Evolutionary conservation across 2,797 vertebrate genomes (phyloP).

Genomic region (Cuculus canorus): DNA sequence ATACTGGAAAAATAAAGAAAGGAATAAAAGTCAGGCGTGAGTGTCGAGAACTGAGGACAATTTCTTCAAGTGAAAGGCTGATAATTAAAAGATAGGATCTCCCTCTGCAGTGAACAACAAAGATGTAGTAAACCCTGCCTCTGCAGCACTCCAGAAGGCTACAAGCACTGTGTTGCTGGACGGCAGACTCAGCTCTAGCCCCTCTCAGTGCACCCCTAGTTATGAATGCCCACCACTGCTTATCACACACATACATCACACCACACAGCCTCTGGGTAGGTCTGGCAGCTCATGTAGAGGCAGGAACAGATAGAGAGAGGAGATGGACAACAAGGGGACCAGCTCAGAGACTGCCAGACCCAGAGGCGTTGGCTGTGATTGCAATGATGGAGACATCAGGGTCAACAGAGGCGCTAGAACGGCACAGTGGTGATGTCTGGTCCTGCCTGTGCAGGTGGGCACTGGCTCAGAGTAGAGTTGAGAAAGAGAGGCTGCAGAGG

Average conservation of each 20-base stretch:
- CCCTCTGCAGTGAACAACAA: neutral
- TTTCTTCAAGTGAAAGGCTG: neutral
- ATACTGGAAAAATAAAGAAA: neutral
- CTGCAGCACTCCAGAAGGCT: neutral
- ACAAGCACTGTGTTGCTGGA: rapidly evolving
- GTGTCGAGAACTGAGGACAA: neutral
- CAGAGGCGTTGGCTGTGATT: neutral
- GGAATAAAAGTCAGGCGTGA: neutral
- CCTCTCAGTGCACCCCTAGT: neutral
- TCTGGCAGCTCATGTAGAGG: neutral
- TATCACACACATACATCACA: neutral
- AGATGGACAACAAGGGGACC: neutral
- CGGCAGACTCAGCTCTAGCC: neutral
- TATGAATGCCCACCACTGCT: neutral
- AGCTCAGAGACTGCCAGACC: neutral
- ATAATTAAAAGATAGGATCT: neutral
- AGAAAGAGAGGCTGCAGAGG: neutral
- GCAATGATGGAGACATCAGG: neutral
- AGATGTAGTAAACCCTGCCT: neutral
- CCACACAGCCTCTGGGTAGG: rapidly evolving
- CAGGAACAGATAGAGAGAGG: neutral
- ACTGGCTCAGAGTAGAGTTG: neutral
- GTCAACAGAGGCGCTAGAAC: neutral
- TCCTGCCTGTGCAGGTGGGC: neutral
- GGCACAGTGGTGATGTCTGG: rapidly evolving